These are phyloP conservation scores for Cathartes aura DNA, from an alignment of 2,113 vertebrate genomes.

Conservation along the genomic window DNA sequence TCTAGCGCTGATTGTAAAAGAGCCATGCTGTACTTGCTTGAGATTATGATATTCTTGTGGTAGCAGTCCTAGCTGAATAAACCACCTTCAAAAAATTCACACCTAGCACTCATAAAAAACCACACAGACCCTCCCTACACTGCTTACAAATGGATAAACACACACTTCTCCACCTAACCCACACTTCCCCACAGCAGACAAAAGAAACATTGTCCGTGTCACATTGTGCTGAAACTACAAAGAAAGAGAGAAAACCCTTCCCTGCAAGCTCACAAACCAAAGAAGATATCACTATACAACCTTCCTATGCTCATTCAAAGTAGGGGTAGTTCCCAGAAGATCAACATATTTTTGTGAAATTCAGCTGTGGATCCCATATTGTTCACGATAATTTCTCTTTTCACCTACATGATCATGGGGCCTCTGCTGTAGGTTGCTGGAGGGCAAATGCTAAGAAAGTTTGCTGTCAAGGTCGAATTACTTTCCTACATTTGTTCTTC, in stretches of 20 bases:
- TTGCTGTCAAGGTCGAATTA: neutral
- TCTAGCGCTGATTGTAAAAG: neutral
- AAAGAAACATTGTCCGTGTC: neutral
- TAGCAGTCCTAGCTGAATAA: neutral
- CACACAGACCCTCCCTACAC: too few relatives aligned
- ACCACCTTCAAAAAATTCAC: neutral
- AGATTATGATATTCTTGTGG: neutral
- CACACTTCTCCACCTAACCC: neutral
- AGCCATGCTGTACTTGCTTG: fast-evolving
- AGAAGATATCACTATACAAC: neutral
- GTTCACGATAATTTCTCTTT: neutral
- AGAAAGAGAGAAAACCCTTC: neutral
- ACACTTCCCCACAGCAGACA: neutral
- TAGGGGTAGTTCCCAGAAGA: neutral
- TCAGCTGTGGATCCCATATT: neutral
- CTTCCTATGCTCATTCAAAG: neutral
- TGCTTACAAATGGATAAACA: neutral
- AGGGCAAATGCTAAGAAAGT: neutral
- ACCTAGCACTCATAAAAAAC: neutral
- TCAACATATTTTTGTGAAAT: neutral
- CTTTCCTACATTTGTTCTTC: neutral
- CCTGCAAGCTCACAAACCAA: neutral
- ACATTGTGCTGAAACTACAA: neutral
- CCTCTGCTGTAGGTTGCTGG: neutral
- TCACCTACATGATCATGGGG: neutral